Evolutionary conservation across 2,888 invertebrate species (phyloP).

Genomic region (Schizaphis graminum): DNA sequence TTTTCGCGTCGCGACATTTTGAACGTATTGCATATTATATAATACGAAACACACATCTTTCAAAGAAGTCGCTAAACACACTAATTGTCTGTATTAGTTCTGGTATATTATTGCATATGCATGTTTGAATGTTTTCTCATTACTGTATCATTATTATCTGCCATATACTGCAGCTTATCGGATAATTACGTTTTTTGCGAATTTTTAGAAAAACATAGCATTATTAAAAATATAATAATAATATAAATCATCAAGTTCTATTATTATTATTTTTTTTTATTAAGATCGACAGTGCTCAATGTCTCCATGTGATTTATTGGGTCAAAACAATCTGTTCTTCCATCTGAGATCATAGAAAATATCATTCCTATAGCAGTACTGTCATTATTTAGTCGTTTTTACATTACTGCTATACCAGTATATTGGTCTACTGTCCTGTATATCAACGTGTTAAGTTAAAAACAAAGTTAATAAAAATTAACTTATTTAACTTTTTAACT

Average conservation of each 20-base stretch:
- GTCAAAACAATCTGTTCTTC: neutral
- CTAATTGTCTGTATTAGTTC: neutral
- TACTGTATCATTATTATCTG: neutral
- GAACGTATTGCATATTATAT: too few species aligned
- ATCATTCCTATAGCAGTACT: too few species aligned
- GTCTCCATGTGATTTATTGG: neutral
- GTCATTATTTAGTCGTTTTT: too few species aligned
- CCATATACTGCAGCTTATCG: neutral
- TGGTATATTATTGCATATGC: neutral
- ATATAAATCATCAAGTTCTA: neutral
- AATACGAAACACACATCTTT: too few species aligned
- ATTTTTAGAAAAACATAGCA: neutral
- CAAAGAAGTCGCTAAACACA: neutral
- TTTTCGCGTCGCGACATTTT: too few species aligned
- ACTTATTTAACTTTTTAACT: too few species aligned
- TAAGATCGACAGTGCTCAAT: neutral
- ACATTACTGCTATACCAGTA: too few species aligned
- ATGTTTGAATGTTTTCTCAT: slow-evolving; percentile 1
- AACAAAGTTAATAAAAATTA: too few species aligned
- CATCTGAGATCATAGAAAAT: neutral
- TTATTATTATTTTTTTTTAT: neutral
- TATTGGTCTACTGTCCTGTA: too few species aligned
- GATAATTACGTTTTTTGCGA: neutral
- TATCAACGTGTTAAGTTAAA: too few species aligned
- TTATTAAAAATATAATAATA: neutral